These are phyloP conservation scores for Holotrichia oblita DNA, from an alignment of 1,140 invertebrate species.

Conservation along the genomic window DNA sequence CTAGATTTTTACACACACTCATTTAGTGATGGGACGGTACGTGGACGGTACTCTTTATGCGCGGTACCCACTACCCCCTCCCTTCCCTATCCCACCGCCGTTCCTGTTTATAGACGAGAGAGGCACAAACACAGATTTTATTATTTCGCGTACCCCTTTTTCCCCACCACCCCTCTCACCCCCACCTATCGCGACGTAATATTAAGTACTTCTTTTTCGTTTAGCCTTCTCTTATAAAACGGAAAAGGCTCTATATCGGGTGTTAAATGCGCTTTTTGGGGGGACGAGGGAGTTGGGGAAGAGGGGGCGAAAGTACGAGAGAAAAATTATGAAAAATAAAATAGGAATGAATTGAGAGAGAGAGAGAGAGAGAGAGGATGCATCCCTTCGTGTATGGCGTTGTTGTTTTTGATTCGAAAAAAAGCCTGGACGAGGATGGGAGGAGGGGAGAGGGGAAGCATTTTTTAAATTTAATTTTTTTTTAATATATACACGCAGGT, in stretches of 20 bases:
- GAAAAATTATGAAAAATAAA: constrained; percentile 13
- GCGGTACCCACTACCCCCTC: too few species aligned
- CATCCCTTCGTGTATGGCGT: neutral
- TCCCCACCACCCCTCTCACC: neutral
- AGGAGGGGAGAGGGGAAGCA: too few species aligned
- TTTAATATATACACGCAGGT: too few species aligned
- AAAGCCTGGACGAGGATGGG: too few species aligned
- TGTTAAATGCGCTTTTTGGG: neutral
- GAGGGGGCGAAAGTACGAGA: neutral
- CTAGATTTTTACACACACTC: neutral
- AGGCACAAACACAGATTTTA: constrained; percentile 4
- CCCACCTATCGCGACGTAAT: neutral
- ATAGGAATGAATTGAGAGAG: neutral
- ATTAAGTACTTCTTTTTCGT: constrained; percentile 29
- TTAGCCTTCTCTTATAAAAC: constrained; percentile 12
- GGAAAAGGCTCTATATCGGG: constrained; percentile 22
- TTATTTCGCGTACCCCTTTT: constrained; percentile 1
- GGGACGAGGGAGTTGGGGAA: neutral
- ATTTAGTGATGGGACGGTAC: neutral
- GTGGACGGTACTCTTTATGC: neutral
- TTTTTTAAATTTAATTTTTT: too few species aligned
- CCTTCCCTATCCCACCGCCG: neutral
- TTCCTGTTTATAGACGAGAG: too few species aligned
- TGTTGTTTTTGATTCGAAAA: neutral
- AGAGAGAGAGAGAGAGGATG: neutral